Evolutionary conservation across 1,140 invertebrate genomes (phyloP).

Genomic region (Lutraria rhynchaena): DNA sequence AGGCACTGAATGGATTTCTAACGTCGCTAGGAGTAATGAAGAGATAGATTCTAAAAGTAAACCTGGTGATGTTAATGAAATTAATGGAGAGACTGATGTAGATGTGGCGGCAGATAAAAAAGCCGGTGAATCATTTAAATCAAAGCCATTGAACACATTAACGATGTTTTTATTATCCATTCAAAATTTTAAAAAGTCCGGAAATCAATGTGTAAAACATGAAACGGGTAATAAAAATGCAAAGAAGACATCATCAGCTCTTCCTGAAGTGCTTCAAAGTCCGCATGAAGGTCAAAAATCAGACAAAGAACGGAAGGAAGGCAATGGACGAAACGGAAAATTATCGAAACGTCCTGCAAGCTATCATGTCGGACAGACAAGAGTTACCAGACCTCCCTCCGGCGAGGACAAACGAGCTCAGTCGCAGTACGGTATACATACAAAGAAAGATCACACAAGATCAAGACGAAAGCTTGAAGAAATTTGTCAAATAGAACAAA

Average conservation of each 20-base stretch:
- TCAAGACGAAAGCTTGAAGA: constrained; percentile 62
- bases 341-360: constrained; percentile 25
- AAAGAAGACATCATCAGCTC: constrained; percentile 6
- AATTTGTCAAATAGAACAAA: constrained; percentile 64
- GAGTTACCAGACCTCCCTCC: not conserved
- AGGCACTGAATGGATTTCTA: no score
- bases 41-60: constrained; percentile 4
- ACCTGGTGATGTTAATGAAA: not conserved
- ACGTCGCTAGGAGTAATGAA: not conserved
- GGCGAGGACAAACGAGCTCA: constrained; percentile 5
- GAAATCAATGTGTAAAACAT: not conserved
- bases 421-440: constrained; percentile 57
- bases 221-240: not conserved
- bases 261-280: not conserved
- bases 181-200: constrained; percentile 43
- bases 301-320: not conserved
- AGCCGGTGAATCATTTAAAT: not conserved
- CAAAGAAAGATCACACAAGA: constrained; percentile 58
- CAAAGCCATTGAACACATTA: constrained; percentile 52
- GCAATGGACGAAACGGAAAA: not conserved
- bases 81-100: not conserved
- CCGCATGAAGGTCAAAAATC: not conserved
- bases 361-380: constrained; percentile 5
- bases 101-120: not conserved
- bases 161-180: constrained; percentile 62